phyloP scores from a whole-genome alignment of 2,888 invertebrate genomes.

The Coenonympha glycerion region DNA sequence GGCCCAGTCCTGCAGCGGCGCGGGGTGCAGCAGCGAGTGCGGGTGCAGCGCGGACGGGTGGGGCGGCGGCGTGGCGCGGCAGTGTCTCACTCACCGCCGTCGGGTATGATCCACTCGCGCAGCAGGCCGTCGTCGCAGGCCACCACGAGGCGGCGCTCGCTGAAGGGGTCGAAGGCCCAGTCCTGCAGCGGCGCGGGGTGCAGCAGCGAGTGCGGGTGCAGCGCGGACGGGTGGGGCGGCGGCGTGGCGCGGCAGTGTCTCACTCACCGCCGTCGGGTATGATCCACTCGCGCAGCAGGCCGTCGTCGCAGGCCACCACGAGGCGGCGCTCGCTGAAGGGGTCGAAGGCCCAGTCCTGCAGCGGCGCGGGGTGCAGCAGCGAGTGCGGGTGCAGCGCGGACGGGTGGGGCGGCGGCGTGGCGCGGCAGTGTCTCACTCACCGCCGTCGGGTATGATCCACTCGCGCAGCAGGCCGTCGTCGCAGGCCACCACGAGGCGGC shows the following conservation, averaged over 20 bases:
- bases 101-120: constrained; percentile 86
- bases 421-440: no score
- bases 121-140: constrained; percentile 93
- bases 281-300: constrained; percentile 86
- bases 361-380: no score
- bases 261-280: constrained; percentile 80
- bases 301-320: constrained; percentile 93
- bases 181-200: constrained; percentile 92
- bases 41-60: no score
- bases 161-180: constrained; percentile 96
- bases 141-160: constrained; percentile 85
- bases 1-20: no score
- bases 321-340: constrained; percentile 88
- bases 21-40: not conserved
- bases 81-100: no score
- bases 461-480: constrained; percentile 90
- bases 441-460: constrained; percentile 85
- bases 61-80: no score
- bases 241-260: no score
- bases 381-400: no score
- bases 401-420: no score
- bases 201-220: no score
- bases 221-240: constrained; percentile 88
- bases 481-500: constrained; percentile 88
- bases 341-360: constrained; percentile 96